Base-by-base conservation (phyloP, 1,140 invertebrate species). In the Sycophaga agraensis region DNA sequence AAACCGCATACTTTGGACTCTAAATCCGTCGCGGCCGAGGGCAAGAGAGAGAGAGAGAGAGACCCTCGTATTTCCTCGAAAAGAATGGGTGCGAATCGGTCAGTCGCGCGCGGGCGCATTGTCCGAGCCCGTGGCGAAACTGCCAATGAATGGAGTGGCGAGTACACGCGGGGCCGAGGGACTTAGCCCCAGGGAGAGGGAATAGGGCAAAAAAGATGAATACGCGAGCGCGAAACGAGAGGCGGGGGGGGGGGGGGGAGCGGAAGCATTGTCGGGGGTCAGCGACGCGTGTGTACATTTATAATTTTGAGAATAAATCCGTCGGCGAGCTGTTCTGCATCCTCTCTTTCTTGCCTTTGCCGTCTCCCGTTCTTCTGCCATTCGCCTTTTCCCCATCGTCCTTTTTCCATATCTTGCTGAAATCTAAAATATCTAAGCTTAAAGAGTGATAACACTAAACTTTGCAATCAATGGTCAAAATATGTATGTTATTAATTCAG, bases 261-360 rank as follows among this genome's bases (percentile, higher is more conserved):
- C 31, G 22, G 0, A 9, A 14, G 31, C 21, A 53, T 60, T 60
- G 58, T 53, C 14, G 35, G 0, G 16, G 12, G 35, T 22, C 58
- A 60, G n/a, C 49, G 37, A 60, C 40, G 58, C 58, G 49, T 53
- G 58, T 19, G 17, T 26, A 26, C 49, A 37, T 46, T 53, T 26
- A 51, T 53, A 53, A 53, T 60, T 60, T 53, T 16, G 11, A 45
- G 28, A 11, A 53, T 60, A 46, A 53, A 60, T 60, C 46, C 48
- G 28, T 31, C 28, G 37, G 57, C 17, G 7, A 31, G 17, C 53
- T n/a, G 31, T n/a, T 19, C 16, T 14, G 1, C 11, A 17, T 28
- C 16, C 26, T 56, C 54, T 48, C 53, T 48, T 58, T 34, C 37
- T 42, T 39, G 22, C 11, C 45, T 39, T 31, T 6, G 4, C 6